Conservation (phyloP, 2,113 vertebrate genomes). For the Atlantisia rogersi region DNA sequence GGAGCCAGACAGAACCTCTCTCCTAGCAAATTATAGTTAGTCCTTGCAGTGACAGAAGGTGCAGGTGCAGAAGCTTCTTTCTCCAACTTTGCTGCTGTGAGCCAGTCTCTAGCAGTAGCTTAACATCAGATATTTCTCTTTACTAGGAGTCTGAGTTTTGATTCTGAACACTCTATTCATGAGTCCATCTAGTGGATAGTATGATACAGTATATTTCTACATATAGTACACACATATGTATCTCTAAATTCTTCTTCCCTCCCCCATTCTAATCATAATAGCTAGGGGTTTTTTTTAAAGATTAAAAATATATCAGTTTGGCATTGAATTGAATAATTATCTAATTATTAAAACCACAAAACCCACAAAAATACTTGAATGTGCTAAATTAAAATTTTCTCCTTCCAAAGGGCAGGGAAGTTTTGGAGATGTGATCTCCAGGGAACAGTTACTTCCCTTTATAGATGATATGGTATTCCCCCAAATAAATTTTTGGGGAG, state of each 20-base stretch:
- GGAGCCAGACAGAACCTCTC: neutral
- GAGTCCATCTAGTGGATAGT: constrained; percentile 57
- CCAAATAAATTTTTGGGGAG: neutral
- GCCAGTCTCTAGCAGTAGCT: neutral
- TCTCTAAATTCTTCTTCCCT: neutral
- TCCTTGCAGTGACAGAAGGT: neutral
- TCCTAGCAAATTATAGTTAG: neutral
- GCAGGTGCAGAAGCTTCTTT: neutral
- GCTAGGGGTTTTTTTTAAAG: neutral
- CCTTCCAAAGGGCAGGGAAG: neutral
- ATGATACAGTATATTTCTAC: neutral
- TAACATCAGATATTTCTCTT: neutral
- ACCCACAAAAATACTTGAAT: neutral
- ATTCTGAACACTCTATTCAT: constrained; percentile 3
- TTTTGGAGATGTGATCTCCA: neutral
- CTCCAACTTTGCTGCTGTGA: neutral
- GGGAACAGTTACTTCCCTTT: neutral
- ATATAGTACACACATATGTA: rapidly evolving
- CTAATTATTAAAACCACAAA: neutral
- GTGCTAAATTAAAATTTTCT: neutral
- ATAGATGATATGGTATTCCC: neutral
- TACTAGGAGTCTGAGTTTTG: neutral
- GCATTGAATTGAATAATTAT: neutral
- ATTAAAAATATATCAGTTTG: neutral
- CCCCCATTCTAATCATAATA: neutral